Evolutionary conservation across 2,888 invertebrate species (phyloP), one percentile per base, ranked within the genome.

Genomic region (Pristionchus maxplancki): DNA sequence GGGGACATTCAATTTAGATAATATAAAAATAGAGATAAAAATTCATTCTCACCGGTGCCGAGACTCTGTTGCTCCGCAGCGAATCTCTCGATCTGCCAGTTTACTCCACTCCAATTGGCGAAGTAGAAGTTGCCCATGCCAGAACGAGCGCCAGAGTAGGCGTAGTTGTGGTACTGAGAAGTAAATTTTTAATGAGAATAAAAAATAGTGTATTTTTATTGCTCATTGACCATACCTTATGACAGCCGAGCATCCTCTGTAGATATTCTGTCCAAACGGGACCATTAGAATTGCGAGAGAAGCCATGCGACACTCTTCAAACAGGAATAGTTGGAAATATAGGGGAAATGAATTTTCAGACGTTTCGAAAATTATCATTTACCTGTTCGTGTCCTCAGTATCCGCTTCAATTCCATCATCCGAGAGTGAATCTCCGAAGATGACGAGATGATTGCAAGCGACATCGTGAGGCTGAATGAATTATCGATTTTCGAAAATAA

Each of bases 201-300:
- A n/a, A 31, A 67, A 9, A 44, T 4, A 58, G 8, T 11, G 67
- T 20, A 34, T 34, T n/a, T n/a, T n/a, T n/a, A n/a, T n/a, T n/a
- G n/a, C n/a, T n/a, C n/a, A n/a, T n/a, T n/a, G n/a, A 13, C 20
- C 28, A 81, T 31, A 88, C 92, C 84, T 90, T 88, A 28, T 92
- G 91, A 87, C 93, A 93, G 74, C 90, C 91, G 28, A 93, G 88
- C 91, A 92, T 90, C 15, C 89, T 84, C 48, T 92, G 88, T 15
- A 92, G 91, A 62, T 93, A 93, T 81, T 93, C 93, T 28, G 92
- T 89, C 92, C 93, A 93, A 2, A 93, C 92, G 82, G 91, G 91
- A 11, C 93, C 93, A 87, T 93, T 93, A 34, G 90, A 90, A 58
- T 93, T 93, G 20, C 93, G 67, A n/a, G 74, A 71, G 82, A 90